phyloP scores from a whole-genome alignment of 2,113 vertebrate species.

The Ia io region DNA sequence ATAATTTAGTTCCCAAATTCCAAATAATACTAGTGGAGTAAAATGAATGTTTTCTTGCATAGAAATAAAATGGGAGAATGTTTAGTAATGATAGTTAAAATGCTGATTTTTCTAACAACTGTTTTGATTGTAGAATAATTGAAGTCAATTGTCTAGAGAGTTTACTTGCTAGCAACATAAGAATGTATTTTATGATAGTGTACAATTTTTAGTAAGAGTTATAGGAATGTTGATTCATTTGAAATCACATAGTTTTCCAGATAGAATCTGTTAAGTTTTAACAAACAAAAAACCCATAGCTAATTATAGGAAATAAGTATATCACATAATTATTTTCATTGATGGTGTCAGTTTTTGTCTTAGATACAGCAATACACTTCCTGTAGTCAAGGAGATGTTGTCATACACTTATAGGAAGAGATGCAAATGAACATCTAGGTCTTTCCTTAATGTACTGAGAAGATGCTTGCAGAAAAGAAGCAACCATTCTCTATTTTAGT shows the following conservation, averaged over 20 bases:
- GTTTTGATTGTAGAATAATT: constrained; percentile 36
- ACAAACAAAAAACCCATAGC: neutral
- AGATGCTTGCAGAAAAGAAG: neutral
- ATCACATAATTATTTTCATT: neutral
- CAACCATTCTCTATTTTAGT: neutral
- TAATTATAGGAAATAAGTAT: constrained; percentile 39
- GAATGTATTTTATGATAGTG: constrained; percentile 47
- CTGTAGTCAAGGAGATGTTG: constrained; percentile 27
- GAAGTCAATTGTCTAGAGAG: constrained; percentile 22
- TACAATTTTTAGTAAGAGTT: constrained; percentile 43
- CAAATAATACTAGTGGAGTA: neutral
- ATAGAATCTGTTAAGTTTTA: constrained; percentile 33
- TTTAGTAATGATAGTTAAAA: constrained; percentile 43
- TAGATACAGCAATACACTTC: neutral
- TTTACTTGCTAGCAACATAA: constrained; percentile 33
- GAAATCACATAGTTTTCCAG: constrained; percentile 41
- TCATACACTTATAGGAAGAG: neutral
- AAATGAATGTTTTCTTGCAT: constrained; percentile 49
- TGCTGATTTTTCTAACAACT: neutral
- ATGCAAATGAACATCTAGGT: neutral
- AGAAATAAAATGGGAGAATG: constrained; percentile 45
- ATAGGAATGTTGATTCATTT: constrained; percentile 3
- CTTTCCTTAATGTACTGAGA: neutral
- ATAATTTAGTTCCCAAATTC: constrained; percentile 22
- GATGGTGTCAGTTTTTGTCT: constrained; percentile 20